These are phyloP conservation scores for Drosophila jambulina DNA, from an alignment of 1,140 invertebrate species.

Conservation along the genomic window DNA sequence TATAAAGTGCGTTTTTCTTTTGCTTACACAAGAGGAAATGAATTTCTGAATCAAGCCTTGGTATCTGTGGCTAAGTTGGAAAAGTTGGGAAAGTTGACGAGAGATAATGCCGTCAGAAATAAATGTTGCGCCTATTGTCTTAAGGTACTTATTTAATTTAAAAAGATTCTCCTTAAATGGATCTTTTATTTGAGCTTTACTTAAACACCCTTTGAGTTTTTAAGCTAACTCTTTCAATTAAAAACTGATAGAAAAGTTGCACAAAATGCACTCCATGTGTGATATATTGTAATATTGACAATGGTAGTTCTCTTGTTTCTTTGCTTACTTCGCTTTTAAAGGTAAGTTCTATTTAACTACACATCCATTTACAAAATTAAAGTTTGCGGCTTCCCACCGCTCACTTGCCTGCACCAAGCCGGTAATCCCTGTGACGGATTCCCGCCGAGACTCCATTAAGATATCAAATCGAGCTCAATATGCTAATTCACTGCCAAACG, in stretches of 20 bases:
- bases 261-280: background rate
- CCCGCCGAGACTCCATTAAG: slow-evolving; percentile 41
- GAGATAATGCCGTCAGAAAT: background rate
- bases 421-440: slow-evolving; percentile 10
- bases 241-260: background rate
- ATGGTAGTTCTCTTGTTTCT: background rate
- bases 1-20: slow-evolving; percentile 29
- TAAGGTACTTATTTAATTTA: background rate
- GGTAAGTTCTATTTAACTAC: background rate
- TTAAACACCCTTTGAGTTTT: background rate
- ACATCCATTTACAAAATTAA: background rate
- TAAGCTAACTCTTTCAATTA: background rate
- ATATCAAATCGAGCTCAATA: slow-evolving; percentile 27
- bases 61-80: background rate
- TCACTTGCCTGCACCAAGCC: slow-evolving; percentile 3
- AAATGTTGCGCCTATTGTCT: background rate
- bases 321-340: background rate
- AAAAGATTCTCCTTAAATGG: too few species aligned
- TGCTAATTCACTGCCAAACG: slow-evolving; percentile 12
- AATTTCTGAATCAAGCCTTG: slow-evolving; percentile 44
- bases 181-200: too few species aligned
- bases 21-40: slow-evolving; percentile 68
- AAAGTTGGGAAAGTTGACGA: slow-evolving; percentile 1
- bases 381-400: slow-evolving; percentile 14
- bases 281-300: background rate